A percentile compares a stretch with the other conserved stretches of the same genome.
Evolutionary conservation across 92 coral and sea anemone genomes (phyloP).

Genomic region (Anthopleura xanthogrammica): DNA sequence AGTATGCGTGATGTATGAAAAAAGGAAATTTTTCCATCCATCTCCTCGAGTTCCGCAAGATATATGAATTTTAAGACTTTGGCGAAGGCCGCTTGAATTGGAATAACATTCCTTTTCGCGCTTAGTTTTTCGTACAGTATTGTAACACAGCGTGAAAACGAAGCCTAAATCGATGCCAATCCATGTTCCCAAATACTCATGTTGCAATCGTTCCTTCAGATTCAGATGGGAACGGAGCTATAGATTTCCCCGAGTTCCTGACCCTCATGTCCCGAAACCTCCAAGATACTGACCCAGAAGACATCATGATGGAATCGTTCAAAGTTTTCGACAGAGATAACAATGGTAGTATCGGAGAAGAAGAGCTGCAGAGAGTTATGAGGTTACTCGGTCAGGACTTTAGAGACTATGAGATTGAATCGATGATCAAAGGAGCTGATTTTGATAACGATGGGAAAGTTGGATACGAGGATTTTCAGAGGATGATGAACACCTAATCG

Average conservation of each 20-base stretch:
- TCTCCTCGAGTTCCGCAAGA: too few relatives aligned
- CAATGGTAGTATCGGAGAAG: slow-evolving; percentile 74
- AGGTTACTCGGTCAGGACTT: slow-evolving; percentile 86
- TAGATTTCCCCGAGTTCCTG: slow-evolving; percentile 93
- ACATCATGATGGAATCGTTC: slow-evolving; percentile 79
- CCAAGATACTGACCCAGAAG: slow-evolving; percentile 86
- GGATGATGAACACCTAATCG: slow-evolving; percentile 78
- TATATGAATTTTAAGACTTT: too few relatives aligned
- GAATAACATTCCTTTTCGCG: too few relatives aligned
- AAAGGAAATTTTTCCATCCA: too few relatives aligned
- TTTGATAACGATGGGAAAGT: slow-evolving; percentile 86
- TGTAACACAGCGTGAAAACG: too few relatives aligned
- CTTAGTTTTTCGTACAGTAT: too few relatives aligned
- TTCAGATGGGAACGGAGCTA: slow-evolving; percentile 96
- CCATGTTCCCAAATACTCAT: too few relatives aligned
- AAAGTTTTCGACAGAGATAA: slow-evolving; percentile 88
- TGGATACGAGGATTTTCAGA: slow-evolving; percentile 78
- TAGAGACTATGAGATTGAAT: slow-evolving; percentile 81
- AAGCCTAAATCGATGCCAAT: too few relatives aligned
- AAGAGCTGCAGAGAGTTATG: slow-evolving; percentile 79
- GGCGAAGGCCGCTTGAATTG: too few relatives aligned
- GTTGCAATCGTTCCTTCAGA: slow-evolving; percentile 35
- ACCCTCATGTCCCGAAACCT: slow-evolving; percentile 80
- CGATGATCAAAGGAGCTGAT: slow-evolving; percentile 86
- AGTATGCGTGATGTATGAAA: too few relatives aligned